phyloP scores from a whole-genome alignment of 92 coral and sea anemone genomes.

The Pocillopora grandis region DNA sequence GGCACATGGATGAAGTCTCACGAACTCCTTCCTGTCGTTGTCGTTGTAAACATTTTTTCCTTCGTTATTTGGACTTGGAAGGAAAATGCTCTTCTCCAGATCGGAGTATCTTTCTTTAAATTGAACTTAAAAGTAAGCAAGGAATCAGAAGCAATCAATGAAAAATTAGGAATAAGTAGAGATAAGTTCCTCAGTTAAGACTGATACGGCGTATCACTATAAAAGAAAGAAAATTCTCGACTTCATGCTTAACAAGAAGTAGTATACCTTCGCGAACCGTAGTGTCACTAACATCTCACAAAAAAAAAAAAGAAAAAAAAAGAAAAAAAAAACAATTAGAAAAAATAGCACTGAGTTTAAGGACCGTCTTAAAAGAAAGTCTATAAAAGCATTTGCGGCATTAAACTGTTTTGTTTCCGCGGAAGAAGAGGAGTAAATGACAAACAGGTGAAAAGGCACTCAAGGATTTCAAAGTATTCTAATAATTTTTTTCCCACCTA shows the following conservation, averaged over 20 bases:
- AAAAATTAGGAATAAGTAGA: neutral
- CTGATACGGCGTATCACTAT: no score
- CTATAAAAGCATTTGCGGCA: no score
- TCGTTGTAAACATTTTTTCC: neutral
- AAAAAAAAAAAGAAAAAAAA: no score
- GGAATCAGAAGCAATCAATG: neutral
- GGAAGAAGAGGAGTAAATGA: no score
- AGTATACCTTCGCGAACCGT: no score
- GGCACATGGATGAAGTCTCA: constrained; percentile 66
- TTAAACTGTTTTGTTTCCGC: neutral
- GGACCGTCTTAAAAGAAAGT: no score
- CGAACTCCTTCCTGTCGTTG: constrained; percentile 29
- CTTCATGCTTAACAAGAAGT: no score
- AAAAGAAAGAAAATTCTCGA: no score
- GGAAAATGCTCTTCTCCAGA: constrained; percentile 59
- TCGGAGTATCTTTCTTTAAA: constrained; percentile 57
- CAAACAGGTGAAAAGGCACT: no score
- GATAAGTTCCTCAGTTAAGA: neutral
- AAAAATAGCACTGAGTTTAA: no score
- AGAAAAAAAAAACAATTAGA: no score
- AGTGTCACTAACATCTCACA: neutral
- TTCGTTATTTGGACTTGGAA: constrained; percentile 29
- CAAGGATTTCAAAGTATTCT: neutral
- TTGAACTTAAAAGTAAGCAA: neutral
- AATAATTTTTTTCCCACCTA: constrained; percentile 5